Conservation (phyloP, 2,888 invertebrate genomes). For the Barypeithes pellucidus region DNA sequence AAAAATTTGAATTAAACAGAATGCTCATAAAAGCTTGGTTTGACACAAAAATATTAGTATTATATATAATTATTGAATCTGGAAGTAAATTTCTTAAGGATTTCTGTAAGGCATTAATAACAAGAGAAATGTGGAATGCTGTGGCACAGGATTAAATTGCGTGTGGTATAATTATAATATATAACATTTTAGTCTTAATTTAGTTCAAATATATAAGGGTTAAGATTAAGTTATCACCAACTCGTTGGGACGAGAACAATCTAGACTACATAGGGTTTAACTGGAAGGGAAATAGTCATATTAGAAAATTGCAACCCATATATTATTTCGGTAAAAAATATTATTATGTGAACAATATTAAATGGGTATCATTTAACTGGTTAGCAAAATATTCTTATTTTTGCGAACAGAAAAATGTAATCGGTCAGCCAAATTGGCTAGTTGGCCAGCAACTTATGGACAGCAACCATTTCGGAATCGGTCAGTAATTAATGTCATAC, state of each 20-base stretch:
- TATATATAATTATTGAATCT: not conserved
- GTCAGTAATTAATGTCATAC: too few species aligned
- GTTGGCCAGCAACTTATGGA: too few species aligned
- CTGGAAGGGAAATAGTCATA: not conserved
- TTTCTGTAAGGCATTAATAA: conserved; percentile 8
- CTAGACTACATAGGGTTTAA: conserved; percentile 6
- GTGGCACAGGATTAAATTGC: conserved; percentile 4
- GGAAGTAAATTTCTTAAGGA: not conserved
- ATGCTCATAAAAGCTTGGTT: too few species aligned
- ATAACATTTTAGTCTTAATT: conserved; percentile 9
- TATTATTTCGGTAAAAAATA: not conserved
- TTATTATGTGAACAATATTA: not conserved
- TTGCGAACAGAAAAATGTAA: too few species aligned
- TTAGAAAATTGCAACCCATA: not conserved
- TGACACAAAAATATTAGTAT: not conserved
- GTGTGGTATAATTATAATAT: not conserved
- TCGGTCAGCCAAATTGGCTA: too few species aligned
- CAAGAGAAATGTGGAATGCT: conserved; percentile 1
- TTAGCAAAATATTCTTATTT: too few species aligned
- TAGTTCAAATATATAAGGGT: not conserved
- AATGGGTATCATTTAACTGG: too few species aligned
- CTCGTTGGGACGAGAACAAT: conserved; percentile 23
- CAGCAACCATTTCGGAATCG: too few species aligned
- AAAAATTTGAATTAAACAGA: too few species aligned
- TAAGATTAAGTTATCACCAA: conserved; percentile 17